phyloP scores from a whole-genome alignment of 2,888 invertebrate genomes.

The Chrysina gloriosa region DNA sequence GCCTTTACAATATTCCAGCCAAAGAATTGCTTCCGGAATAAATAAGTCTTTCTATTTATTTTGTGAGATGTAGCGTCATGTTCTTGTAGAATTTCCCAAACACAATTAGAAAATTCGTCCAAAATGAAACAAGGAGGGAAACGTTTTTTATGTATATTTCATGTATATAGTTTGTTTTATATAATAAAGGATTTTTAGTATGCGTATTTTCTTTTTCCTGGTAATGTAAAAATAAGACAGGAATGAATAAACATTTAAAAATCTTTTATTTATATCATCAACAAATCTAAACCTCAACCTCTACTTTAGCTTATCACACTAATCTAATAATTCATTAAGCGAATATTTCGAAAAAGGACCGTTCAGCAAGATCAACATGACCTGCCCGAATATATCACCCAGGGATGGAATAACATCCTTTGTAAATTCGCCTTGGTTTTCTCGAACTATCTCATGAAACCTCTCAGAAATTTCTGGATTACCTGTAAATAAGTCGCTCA shows the following conservation, averaged over 20 bases:
- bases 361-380: neutral
- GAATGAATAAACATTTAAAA: too few species aligned
- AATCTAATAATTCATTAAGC: constrained; percentile 10
- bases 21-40: constrained; percentile 69
- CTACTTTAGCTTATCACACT: neutral
- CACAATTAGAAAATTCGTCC: too few species aligned
- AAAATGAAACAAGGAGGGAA: too few species aligned
- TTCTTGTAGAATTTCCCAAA: constrained; percentile 7
- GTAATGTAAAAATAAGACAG: too few species aligned
- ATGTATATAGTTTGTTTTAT: neutral
- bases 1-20: constrained; percentile 70
- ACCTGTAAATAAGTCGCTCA: constrained; percentile 1
- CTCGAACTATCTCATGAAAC: neutral
- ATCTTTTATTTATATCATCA: too few species aligned
- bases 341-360: constrained; percentile 11
- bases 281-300: too few species aligned
- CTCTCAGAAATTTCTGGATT: constrained; percentile 20
- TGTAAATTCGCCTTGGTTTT: neutral
- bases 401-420: neutral
- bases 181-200: neutral
- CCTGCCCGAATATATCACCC: neutral
- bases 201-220: too few species aligned
- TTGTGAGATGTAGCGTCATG: neutral
- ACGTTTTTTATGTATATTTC: neutral
- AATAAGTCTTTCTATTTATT: constrained; percentile 29